Percentiles rank a stretch among this genome's conserved stretches.
phyloP scores from a whole-genome alignment of 2,888 invertebrate species.

The Eudemis profundana region DNA sequence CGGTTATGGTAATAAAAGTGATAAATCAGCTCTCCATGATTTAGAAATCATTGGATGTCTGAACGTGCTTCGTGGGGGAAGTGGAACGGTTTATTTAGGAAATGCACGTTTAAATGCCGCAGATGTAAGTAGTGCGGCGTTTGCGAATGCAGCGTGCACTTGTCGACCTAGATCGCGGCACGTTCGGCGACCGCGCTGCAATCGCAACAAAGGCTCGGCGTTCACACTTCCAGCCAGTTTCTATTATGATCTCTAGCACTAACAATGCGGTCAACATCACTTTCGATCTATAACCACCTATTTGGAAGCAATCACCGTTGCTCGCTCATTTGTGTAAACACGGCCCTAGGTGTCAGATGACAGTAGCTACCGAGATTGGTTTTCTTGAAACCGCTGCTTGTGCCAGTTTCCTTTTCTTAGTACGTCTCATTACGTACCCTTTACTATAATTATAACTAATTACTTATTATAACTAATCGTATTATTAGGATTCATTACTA shows the following conservation, averaged over 20 bases:
- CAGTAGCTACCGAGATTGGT: neutral
- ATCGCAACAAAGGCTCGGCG: slow-evolving; percentile 46
- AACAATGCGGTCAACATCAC: slow-evolving; percentile 79
- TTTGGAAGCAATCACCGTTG: slow-evolving; percentile 60
- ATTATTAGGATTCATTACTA: no score
- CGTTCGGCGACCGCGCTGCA: slow-evolving; percentile 68
- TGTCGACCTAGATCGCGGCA: slow-evolving; percentile 77
- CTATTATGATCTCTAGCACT: slow-evolving; percentile 74
- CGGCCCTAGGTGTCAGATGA: slow-evolving; percentile 7
- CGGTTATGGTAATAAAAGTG: slow-evolving; percentile 24
- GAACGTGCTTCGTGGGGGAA: slow-evolving; percentile 13
- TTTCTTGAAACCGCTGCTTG: slow-evolving; percentile 10
- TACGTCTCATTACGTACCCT: neutral
- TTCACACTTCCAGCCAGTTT: slow-evolving; percentile 72
- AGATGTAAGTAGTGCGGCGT: slow-evolving; percentile 30
- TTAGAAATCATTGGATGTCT: slow-evolving; percentile 26
- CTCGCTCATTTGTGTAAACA: slow-evolving; percentile 57
- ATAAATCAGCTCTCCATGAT: slow-evolving; percentile 19
- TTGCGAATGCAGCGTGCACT: slow-evolving; percentile 65
- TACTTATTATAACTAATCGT: no score
- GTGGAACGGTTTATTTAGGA: slow-evolving; percentile 37
- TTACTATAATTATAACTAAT: no score
- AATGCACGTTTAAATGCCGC: slow-evolving; percentile 27
- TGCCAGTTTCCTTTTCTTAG: neutral
- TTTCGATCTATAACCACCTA: slow-evolving; percentile 73